phyloP scores from a whole-genome alignment of 2,888 invertebrate species.

The Polietes domitor region DNA sequence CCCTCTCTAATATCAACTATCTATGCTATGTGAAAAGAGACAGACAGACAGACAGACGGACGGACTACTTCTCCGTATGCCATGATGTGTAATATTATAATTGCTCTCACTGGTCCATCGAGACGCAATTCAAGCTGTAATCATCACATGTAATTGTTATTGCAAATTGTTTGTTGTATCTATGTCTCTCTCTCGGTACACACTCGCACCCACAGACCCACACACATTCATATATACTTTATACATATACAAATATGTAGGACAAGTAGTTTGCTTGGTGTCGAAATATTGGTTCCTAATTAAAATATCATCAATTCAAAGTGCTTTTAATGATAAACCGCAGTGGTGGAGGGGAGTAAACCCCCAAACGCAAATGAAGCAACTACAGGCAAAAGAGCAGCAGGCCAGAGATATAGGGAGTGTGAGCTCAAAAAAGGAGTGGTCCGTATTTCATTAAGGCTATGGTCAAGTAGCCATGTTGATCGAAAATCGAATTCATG shows the following conservation, averaged over 20 bases:
- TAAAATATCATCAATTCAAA: slow-evolving; percentile 32
- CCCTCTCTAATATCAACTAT: too few relatives aligned
- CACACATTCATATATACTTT: not conserved
- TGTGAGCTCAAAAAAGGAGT: not conserved
- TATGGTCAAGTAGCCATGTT: not conserved
- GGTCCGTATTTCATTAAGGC: not conserved
- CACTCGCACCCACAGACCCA: not conserved
- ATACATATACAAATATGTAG: not conserved
- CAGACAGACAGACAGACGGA: too few relatives aligned
- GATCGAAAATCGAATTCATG: not conserved
- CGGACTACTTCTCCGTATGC: not conserved
- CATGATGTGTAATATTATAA: not conserved
- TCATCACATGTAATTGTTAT: slow-evolving; percentile 29
- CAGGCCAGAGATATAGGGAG: not conserved
- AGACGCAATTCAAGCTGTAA: slow-evolving; percentile 12
- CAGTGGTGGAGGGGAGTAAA: too few relatives aligned
- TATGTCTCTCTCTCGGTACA: not conserved
- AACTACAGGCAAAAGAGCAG: not conserved
- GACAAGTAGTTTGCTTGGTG: not conserved
- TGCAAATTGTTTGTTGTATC: slow-evolving; percentile 19
- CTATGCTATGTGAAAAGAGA: too few relatives aligned
- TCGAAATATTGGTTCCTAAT: slow-evolving; percentile 6
- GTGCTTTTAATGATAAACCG: slow-evolving; percentile 18
- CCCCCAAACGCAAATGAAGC: too few relatives aligned
- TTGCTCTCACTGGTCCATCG: slow-evolving; percentile 2